Evolutionary conservation across 2,113 vertebrate species (phyloP).

Genomic region (Cygnus buccinator): DNA sequence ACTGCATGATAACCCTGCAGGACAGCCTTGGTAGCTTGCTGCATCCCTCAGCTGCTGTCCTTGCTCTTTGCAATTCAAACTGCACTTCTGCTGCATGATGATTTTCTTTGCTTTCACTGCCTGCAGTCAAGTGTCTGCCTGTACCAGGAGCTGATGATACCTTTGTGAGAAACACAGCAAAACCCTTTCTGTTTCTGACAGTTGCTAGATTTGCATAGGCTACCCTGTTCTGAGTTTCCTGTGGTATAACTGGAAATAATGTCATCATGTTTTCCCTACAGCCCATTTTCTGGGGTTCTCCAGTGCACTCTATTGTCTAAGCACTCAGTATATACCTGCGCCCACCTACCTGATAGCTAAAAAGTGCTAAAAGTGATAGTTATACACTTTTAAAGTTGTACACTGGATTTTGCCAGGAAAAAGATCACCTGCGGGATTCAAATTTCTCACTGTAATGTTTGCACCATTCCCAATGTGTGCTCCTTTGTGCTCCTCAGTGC

Average conservation of each 20-base stretch:
- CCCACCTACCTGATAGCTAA: not conserved
- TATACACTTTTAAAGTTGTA: too few relatives aligned
- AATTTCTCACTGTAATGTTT: not conserved
- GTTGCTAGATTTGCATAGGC: not conserved
- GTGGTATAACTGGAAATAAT: not conserved
- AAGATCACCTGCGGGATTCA: not conserved
- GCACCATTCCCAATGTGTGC: not conserved
- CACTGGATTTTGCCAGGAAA: not conserved
- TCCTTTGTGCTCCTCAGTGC: not conserved
- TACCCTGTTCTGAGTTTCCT: not conserved
- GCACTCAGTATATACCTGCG: not conserved
- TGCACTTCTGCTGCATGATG: not conserved
- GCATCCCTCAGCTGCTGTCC: accelerated
- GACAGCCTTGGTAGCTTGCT: not conserved
- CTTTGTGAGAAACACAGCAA: not conserved
- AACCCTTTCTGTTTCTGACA: not conserved
- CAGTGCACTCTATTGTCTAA: not conserved
- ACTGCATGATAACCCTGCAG: not conserved
- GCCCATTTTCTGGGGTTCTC: not conserved
- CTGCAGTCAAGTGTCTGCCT: not conserved
- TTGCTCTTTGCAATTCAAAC: not conserved
- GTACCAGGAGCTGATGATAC: not conserved
- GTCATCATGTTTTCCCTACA: not conserved
- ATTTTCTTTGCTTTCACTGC: not conserved
- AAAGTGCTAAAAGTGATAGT: too few relatives aligned